A percentile compares a stretch with the other conserved stretches of the same genome.
Evolutionary conservation across 1,140 invertebrate genomes (phyloP).

Genomic region (Potamilus streckersoni): DNA sequence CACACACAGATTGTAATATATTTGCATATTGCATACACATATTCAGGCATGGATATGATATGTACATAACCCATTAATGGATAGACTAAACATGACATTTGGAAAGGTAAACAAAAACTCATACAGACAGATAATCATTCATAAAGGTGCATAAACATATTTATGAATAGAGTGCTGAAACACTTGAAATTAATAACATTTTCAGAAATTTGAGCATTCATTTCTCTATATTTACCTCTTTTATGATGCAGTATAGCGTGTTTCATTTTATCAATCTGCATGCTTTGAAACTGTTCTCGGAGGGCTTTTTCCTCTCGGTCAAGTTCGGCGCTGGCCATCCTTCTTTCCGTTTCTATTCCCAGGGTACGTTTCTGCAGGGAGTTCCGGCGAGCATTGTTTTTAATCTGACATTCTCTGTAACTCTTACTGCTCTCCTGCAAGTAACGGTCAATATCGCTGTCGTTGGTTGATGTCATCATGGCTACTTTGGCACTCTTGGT

Average conservation of each 20-base stretch:
- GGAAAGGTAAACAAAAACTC: no score
- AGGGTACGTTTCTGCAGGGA: constrained; percentile 49
- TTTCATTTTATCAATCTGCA: constrained; percentile 46
- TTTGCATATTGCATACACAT: no score
- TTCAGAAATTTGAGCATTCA: background rate
- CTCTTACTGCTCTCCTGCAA: constrained; percentile 47
- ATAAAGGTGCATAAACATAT: no score
- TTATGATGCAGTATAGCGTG: constrained; percentile 20
- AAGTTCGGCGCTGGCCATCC: constrained; percentile 33
- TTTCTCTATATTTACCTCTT: constrained; percentile 31
- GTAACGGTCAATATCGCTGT: constrained; percentile 36
- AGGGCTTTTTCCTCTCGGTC: constrained; percentile 42
- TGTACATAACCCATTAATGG: no score
- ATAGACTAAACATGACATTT: no score
- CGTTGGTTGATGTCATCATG: constrained; percentile 1
- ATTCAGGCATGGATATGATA: no score
- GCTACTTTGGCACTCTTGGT: background rate
- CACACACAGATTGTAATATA: no score
- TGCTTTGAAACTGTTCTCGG: constrained; percentile 38
- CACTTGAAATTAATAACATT: no score
- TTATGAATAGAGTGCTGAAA: no score
- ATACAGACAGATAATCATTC: no score
- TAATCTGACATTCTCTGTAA: constrained; percentile 41
- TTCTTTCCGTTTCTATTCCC: constrained; percentile 43
- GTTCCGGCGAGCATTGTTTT: constrained; percentile 45